Percentiles rank a stretch among this genome's conserved stretches.
These are phyloP conservation scores for Gonioctena quinquepunctata DNA, from an alignment of 1,140 invertebrate species.

Conservation along the genomic window DNA sequence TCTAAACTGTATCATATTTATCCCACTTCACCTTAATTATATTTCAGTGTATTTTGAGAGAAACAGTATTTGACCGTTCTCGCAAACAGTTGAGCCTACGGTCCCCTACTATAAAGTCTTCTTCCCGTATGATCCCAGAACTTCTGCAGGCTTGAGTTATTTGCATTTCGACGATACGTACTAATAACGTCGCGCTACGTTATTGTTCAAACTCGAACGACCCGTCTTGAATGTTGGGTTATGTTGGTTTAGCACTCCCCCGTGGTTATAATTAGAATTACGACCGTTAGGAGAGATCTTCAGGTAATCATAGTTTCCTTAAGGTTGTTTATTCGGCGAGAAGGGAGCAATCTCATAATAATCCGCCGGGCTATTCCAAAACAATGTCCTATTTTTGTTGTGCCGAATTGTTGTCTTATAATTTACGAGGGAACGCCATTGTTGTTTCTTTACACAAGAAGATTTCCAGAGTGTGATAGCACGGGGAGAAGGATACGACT, in stretches of 20 bases:
- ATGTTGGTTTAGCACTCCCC: constrained; percentile 37
- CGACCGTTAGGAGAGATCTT: constrained; percentile 39
- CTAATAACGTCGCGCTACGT: constrained; percentile 32
- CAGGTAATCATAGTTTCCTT: constrained; percentile 41
- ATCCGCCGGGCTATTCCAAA: constrained; percentile 9
- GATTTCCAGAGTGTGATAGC: not conserved
- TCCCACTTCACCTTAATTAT: no score
- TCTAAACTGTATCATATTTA: no score
- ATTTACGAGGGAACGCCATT: not conserved
- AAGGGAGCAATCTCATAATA: constrained; percentile 10
- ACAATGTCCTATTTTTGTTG: constrained; percentile 9
- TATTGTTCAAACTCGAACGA: constrained; percentile 34
- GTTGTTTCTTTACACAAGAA: not conserved
- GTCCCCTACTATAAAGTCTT: no score
- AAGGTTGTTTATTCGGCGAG: constrained; percentile 33
- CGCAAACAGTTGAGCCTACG: no score
- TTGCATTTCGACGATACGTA: constrained; percentile 35
- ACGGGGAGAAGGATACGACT: not conserved
- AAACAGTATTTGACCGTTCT: no score
- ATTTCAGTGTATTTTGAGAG: no score
- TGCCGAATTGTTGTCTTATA: constrained; percentile 8
- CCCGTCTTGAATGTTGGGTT: constrained; percentile 27
- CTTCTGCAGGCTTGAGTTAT: constrained; percentile 31
- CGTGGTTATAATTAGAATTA: constrained; percentile 39
- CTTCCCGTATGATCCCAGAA: not conserved